Evolutionary conservation across 2,113 vertebrate genomes (phyloP), one percentile per base, ranked within the genome.

Genomic region (Antigone vipio): DNA sequence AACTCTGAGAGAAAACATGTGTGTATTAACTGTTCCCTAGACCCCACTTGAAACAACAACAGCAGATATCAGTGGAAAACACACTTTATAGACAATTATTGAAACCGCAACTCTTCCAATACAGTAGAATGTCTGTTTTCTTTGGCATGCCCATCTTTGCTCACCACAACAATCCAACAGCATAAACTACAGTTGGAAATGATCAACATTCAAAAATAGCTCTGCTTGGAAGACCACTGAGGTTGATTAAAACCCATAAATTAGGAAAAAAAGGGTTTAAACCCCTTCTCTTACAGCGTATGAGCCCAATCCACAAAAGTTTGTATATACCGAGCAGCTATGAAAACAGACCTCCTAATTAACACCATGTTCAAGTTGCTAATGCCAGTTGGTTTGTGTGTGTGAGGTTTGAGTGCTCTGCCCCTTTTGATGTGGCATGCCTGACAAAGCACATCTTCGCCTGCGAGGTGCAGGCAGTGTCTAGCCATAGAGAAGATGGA

Each of bases 401-500:
- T 24, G 50, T 24, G 50, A 35, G 5, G 6, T 26, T 59, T 13
- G 32, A 11, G 74, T 2, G 64, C 45, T 16, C 38, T 13, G 62
- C 3, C 52, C 56, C 5, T 30, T 23, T 17, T 55, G 85, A 58
- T 20, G 75, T 27, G 63, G 68, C 63, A 16, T 2, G 47, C 15
- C 55, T 45, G 44, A 26, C 19, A 8, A 27, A 22, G 94, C 75
- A 21, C 10, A 21, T 3, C 9, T 0, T 0, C 19, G 56, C n/a
- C 67, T 9, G 52, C 69, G 7, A 6, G 72, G 52, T 16, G 34
- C 55, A 30, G 71, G 50, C 80, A 38, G n/a, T 2, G 16, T 0
- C 3, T 2, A 5, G 63, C 38, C 40, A 4, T 5, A 5, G 59
- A 9, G 38, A 5, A 21, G 8, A 20, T 3, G 0, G 5, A 21